Evolutionary conservation across 1,140 invertebrate species (phyloP).

Genomic region (Elymnias hypermnestra): DNA sequence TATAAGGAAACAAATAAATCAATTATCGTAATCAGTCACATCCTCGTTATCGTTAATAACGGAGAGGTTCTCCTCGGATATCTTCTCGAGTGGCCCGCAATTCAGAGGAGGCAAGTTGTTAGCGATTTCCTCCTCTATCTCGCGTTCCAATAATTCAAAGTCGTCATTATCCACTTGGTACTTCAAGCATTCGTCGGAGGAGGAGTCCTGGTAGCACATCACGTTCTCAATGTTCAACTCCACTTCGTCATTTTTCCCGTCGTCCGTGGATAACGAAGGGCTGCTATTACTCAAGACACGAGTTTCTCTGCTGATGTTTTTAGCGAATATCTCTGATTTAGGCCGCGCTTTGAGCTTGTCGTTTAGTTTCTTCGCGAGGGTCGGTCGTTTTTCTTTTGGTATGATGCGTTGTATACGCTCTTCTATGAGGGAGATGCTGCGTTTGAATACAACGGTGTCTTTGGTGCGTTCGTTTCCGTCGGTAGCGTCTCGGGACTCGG

Average conservation of each 20-base stretch:
- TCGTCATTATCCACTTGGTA: slow-evolving; percentile 49
- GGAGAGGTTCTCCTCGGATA: slow-evolving; percentile 65
- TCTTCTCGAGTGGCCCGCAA: slow-evolving; percentile 52
- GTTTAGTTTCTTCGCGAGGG: slow-evolving; percentile 19
- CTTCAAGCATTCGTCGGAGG: slow-evolving; percentile 58
- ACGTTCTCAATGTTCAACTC: slow-evolving; percentile 62
- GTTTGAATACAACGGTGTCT: slow-evolving; percentile 60
- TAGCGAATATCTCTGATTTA: slow-evolving; percentile 49
- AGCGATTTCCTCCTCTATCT: slow-evolving; percentile 56
- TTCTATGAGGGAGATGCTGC: slow-evolving; percentile 57
- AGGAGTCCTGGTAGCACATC: slow-evolving; percentile 64
- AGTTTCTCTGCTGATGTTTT: slow-evolving; percentile 32
- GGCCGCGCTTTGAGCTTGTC: slow-evolving; percentile 31
- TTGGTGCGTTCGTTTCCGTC: slow-evolving; percentile 34
- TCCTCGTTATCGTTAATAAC: slow-evolving; percentile 53
- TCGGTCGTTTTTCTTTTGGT: slow-evolving; percentile 39
- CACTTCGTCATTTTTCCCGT: slow-evolving; percentile 39
- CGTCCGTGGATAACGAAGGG: slow-evolving; percentile 37
- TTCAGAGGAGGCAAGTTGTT: slow-evolving; percentile 31
- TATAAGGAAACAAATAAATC: slow-evolving; percentile 12
- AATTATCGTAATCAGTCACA: slow-evolving; percentile 43
- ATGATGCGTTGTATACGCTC: slow-evolving; percentile 53
- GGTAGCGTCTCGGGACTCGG: slow-evolving; percentile 44
- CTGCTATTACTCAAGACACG: slow-evolving; percentile 52
- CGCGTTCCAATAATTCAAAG: slow-evolving; percentile 52